Conservation (phyloP, 2,888 invertebrate species). For the Tetanocera ferruginea region DNA sequence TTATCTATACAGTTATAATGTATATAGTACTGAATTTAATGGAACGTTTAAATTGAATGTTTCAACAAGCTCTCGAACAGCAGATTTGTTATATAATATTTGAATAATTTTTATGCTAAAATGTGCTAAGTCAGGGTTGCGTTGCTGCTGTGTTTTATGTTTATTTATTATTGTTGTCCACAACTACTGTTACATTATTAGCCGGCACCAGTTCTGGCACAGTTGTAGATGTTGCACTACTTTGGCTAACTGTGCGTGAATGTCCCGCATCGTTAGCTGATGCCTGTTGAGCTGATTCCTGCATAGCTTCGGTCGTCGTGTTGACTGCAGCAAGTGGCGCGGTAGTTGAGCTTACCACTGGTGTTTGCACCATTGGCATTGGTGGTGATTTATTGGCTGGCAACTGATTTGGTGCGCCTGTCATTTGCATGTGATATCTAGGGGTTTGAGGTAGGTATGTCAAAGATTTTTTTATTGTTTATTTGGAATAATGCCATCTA, state of each 20-base stretch:
- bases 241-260: slow-evolving; percentile 77
- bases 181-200: slow-evolving; percentile 54
- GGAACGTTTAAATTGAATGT: slow-evolving; percentile 28
- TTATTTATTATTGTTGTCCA: slow-evolving; percentile 36
- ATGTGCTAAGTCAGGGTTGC: slow-evolving; percentile 16
- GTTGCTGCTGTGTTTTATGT: slow-evolving; percentile 29
- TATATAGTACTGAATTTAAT: slow-evolving; percentile 18
- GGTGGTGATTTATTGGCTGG: slow-evolving; percentile 77
- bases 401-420: slow-evolving; percentile 73
- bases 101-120: slow-evolving; percentile 15
- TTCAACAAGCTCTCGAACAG: slow-evolving; percentile 17
- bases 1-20: slow-evolving; percentile 9
- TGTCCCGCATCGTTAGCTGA: slow-evolving; percentile 66
- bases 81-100: slow-evolving; percentile 20
- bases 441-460: slow-evolving; percentile 20
- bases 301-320: slow-evolving; percentile 68
- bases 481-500: background rate
- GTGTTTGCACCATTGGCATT: slow-evolving; percentile 78
- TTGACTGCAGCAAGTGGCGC: slow-evolving; percentile 73
- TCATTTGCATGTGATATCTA: slow-evolving; percentile 85
- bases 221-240: slow-evolving; percentile 64
- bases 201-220: slow-evolving; percentile 61
- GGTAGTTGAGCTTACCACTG: slow-evolving; percentile 67
- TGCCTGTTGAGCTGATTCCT: slow-evolving; percentile 66
- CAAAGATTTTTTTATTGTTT: background rate